These are phyloP conservation scores for Rutpela maculata DNA, from an alignment of 2,888 invertebrate genomes.

Conservation along the genomic window DNA sequence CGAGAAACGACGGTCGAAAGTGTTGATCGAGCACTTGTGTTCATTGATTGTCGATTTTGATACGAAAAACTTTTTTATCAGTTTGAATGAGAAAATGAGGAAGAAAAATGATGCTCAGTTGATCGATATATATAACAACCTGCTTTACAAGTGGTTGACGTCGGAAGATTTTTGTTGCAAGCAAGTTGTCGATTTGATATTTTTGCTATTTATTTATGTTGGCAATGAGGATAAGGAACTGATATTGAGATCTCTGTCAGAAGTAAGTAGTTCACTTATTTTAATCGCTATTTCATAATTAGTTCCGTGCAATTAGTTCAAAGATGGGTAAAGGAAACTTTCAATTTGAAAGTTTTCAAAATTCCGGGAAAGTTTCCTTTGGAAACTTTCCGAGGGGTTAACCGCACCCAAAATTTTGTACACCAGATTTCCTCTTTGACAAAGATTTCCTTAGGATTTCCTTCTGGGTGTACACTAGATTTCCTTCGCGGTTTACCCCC, in stretches of 20 bases:
- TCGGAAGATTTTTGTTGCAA: constrained; percentile 75
- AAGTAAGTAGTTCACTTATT: constrained; percentile 69
- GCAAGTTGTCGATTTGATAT: constrained; percentile 79
- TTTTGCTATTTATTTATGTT: constrained; percentile 78
- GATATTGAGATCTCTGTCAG: constrained; percentile 76
- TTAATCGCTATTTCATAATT: too few relatives aligned
- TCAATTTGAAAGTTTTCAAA: too few relatives aligned
- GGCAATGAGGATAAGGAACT: constrained; percentile 75
- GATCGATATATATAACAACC: constrained; percentile 62
- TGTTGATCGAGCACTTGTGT: constrained; percentile 76
- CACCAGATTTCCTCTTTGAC: too few relatives aligned
- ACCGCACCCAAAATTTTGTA: too few relatives aligned
- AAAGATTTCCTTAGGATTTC: too few relatives aligned
- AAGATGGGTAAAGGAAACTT: too few relatives aligned
- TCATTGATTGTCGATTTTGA: constrained; percentile 78
- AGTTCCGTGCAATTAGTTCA: too few relatives aligned
- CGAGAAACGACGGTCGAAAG: constrained; percentile 71
- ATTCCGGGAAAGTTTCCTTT: too few relatives aligned
- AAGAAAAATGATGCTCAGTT: constrained; percentile 57
- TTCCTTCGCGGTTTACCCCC: too few relatives aligned
- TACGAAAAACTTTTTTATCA: constrained; percentile 74
- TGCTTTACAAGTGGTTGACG: constrained; percentile 74
- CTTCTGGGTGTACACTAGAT: too few relatives aligned
- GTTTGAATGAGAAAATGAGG: constrained; percentile 69
- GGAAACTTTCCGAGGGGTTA: too few relatives aligned